A percentile compares a stretch with the other conserved stretches of the same genome.
Conservation (phyloP, 2,113 vertebrate genomes). For the Centropus unirufus region DNA sequence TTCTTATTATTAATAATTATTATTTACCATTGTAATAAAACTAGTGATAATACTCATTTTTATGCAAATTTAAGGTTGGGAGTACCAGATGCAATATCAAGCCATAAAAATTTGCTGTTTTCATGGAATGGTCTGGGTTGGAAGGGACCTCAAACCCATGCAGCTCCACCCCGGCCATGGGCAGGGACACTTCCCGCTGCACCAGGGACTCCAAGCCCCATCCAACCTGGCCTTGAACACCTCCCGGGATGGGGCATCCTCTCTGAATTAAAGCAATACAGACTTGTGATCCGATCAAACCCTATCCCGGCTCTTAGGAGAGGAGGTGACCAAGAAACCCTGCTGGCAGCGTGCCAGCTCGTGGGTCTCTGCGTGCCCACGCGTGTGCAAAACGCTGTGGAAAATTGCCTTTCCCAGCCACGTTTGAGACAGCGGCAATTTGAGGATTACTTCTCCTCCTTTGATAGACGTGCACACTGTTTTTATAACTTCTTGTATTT, state of each 20-base stretch:
- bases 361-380: accelerated
- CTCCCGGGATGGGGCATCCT: too few relatives aligned
- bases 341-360: accelerated
- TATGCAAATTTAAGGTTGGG: not conserved
- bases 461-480: not conserved
- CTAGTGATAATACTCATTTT: not conserved
- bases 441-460: not conserved
- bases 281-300: not conserved
- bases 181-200: too few relatives aligned
- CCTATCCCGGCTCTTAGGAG: not conserved
- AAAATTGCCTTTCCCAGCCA: not conserved
- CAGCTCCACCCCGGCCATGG: too few relatives aligned
- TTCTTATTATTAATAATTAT: not conserved
- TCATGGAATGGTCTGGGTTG: not conserved
- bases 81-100: not conserved
- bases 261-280: not conserved
- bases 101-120: not conserved
- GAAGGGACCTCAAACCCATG: too few relatives aligned
- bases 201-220: too few relatives aligned
- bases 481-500: not conserved
- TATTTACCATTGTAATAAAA: not conserved
- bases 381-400: accelerated
- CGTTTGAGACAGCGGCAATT: accelerated
- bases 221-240: too few relatives aligned
- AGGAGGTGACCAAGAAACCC: not conserved